Conservation (phyloP, 1,140 invertebrate genomes). For the Chrysoperla carnea region DNA sequence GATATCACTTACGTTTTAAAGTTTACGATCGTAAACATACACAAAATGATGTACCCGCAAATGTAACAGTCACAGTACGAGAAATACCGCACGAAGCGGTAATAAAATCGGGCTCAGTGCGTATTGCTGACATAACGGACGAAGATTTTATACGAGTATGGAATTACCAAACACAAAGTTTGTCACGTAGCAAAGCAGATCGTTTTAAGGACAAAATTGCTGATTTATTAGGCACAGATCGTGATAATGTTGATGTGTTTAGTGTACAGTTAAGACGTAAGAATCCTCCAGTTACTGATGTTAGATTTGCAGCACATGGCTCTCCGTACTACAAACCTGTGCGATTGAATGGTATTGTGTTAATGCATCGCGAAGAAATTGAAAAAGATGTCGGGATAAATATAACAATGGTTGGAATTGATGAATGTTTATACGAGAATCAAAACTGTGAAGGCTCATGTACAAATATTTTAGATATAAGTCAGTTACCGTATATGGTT, state of each 20-base stretch:
- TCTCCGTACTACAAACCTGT: slow-evolving; percentile 92
- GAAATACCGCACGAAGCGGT: slow-evolving; percentile 92
- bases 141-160: slow-evolving; percentile 91
- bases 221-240: slow-evolving; percentile 62
- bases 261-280: slow-evolving; percentile 77
- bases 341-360: slow-evolving; percentile 79
- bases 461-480: slow-evolving; percentile 80
- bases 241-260: slow-evolving; percentile 88
- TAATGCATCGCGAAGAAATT: slow-evolving; percentile 89
- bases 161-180: slow-evolving; percentile 73
- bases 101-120: slow-evolving; percentile 83
- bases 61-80: slow-evolving; percentile 82
- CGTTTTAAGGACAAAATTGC: slow-evolving; percentile 74
- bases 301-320: slow-evolving; percentile 87
- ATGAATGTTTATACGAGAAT: slow-evolving; percentile 91
- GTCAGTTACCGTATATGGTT: slow-evolving; percentile 79
- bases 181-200: slow-evolving; percentile 74
- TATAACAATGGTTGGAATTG: slow-evolving; percentile 94
- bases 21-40: slow-evolving; percentile 89
- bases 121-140: slow-evolving; percentile 85
- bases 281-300: slow-evolving; percentile 77
- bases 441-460: slow-evolving; percentile 92
- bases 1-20: slow-evolving; percentile 73
- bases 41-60: slow-evolving; percentile 78
- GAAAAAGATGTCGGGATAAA: slow-evolving; percentile 85